A percentile compares a stretch with the other conserved stretches of the same genome.
Conservation (phyloP, 1,140 invertebrate genomes). For the Triops longicaudatus region DNA sequence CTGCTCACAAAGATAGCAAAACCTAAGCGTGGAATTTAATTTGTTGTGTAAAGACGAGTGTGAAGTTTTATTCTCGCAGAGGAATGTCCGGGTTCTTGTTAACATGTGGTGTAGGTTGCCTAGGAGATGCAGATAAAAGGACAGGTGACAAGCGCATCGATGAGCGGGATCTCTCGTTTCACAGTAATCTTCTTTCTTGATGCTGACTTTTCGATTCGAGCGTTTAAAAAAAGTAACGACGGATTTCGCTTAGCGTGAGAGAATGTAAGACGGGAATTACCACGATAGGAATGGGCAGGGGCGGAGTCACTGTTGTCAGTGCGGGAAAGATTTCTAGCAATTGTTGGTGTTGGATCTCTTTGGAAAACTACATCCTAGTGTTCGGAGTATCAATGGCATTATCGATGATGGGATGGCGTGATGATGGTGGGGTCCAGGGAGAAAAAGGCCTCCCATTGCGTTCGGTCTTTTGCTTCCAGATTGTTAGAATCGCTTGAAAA, state of each 20-base stretch:
- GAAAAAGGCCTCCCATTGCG: conserved; percentile 8
- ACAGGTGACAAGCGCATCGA: conserved; percentile 8
- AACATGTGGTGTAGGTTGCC: not conserved
- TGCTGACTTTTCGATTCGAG: not conserved
- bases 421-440: not conserved
- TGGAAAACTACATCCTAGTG: not conserved
- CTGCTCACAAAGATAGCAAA: too few relatives aligned
- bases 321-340: not conserved
- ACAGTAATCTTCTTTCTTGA: not conserved
- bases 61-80: not conserved
- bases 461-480: not conserved
- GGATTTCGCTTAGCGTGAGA: not conserved
- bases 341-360: not conserved
- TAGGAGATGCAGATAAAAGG: not conserved
- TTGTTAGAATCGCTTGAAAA: not conserved
- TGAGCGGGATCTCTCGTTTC: conserved; percentile 10
- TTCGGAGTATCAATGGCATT: not conserved
- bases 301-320: not conserved
- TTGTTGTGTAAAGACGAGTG: not conserved
- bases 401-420: conserved; percentile 10
- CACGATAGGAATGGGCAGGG: not conserved
- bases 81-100: not conserved
- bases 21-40: not conserved
- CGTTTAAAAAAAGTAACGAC: not conserved
- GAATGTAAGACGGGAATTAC: not conserved